Conservation (phyloP, 2,888 invertebrate species). For the Microplitis deprimator region DNA sequence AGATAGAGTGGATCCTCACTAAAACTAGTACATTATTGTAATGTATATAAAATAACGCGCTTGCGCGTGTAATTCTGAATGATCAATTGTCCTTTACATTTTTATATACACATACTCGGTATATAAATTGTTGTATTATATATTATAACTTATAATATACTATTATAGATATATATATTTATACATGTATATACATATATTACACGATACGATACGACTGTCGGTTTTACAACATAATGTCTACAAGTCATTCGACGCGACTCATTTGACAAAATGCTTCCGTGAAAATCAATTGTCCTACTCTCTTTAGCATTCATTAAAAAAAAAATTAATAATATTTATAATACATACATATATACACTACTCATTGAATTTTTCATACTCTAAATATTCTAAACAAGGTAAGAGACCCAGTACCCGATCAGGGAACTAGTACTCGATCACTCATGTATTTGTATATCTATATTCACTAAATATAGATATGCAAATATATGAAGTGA, state of each 20-base stretch:
- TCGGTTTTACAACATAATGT: conserved; percentile 19
- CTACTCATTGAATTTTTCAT: too few relatives aligned
- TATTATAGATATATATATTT: not conserved
- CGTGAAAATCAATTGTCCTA: conserved; percentile 6
- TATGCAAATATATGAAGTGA: too few relatives aligned
- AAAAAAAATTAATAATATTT: not conserved
- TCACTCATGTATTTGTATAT: too few relatives aligned
- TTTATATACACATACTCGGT: conserved; percentile 24
- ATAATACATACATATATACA: not conserved
- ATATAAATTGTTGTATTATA: conserved; percentile 10
- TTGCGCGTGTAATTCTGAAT: conserved; percentile 24
- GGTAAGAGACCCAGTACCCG: too few relatives aligned
- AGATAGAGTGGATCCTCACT: not conserved
- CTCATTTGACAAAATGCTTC: conserved; percentile 14
- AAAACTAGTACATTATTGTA: not conserved
- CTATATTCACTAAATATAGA: too few relatives aligned
- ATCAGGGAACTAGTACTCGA: too few relatives aligned
- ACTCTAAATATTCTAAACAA: too few relatives aligned
- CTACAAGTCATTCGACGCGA: conserved; percentile 6
- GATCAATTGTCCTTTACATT: conserved; percentile 9
- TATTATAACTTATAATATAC: not conserved
- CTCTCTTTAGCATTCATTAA: not conserved
- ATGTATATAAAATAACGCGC: conserved; percentile 18
- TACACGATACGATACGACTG: conserved; percentile 27
- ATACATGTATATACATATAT: not conserved